Conservation (phyloP, 2,797 vertebrate genomes). For the Linurgus olivaceus region DNA sequence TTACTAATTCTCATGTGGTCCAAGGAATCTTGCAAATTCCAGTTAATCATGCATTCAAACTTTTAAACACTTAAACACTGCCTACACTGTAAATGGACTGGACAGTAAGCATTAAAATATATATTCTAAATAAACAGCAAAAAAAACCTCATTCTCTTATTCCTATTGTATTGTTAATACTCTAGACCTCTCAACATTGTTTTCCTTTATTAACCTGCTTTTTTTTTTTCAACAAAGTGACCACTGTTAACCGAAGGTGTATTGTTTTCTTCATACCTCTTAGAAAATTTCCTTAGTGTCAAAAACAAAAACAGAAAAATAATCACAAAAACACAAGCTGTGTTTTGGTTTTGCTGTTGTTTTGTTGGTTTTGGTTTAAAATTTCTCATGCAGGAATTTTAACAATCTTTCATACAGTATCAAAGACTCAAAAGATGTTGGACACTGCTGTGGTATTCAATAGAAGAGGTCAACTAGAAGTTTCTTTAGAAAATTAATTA, state of each 20-base stretch:
- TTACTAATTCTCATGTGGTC: background rate
- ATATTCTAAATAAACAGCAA: background rate
- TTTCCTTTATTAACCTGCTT: background rate
- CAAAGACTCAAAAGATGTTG: background rate
- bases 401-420: background rate
- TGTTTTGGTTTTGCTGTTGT: background rate
- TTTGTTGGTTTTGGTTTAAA: background rate
- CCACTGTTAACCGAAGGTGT: background rate
- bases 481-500: background rate
- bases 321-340: background rate
- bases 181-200: background rate
- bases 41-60: background rate
- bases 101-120: background rate
- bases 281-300: background rate
- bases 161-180: background rate
- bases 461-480: background rate
- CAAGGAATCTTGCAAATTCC: background rate
- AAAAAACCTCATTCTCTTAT: background rate
- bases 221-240: background rate
- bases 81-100: background rate
- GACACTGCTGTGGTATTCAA: background rate
- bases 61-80: background rate
- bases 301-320: background rate
- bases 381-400: background rate
- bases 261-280: background rate